A percentile compares a stretch with the other conserved stretches of the same genome.
phyloP scores from a whole-genome alignment of 1,140 invertebrate genomes.

The Archegozetes longisetosus region DNA sequence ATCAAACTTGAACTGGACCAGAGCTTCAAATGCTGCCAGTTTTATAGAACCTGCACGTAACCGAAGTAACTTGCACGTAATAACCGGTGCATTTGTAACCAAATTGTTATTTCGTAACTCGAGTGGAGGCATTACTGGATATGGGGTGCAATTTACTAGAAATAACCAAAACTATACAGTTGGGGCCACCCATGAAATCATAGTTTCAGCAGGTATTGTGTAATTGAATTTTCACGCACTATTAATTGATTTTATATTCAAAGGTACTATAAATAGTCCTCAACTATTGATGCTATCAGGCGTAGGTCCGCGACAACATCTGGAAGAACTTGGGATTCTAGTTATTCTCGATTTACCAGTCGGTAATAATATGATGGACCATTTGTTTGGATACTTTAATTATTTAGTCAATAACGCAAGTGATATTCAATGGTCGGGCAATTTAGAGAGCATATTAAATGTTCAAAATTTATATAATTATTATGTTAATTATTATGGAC shows the following conservation, averaged over 20 bases:
- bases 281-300: conserved; percentile 16
- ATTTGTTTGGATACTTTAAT: conserved; percentile 49
- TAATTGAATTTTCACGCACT: background rate
- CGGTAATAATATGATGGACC: conserved; percentile 64
- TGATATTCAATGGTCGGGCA: no score
- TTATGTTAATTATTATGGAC: background rate
- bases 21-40: conserved; percentile 74
- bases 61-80: conserved; percentile 63
- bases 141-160: conserved; percentile 53
- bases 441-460: no score
- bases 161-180: conserved; percentile 44
- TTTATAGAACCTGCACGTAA: conserved; percentile 66
- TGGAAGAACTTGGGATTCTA: conserved; percentile 31
- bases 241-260: conserved; percentile 35
- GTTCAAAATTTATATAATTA: no score
- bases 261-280: conserved; percentile 43
- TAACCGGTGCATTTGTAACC: conserved; percentile 62
- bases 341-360: conserved; percentile 30
- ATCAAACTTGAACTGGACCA: conserved; percentile 55
- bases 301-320: conserved; percentile 13
- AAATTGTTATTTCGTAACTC: conserved; percentile 57
- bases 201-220: conserved; percentile 52
- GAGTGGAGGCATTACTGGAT: conserved; percentile 41
- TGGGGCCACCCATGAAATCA: conserved; percentile 51
- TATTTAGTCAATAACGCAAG: conserved; percentile 53